Base-by-base conservation (phyloP, 2,888 invertebrate genomes). In the Protonemura montana region DNA sequence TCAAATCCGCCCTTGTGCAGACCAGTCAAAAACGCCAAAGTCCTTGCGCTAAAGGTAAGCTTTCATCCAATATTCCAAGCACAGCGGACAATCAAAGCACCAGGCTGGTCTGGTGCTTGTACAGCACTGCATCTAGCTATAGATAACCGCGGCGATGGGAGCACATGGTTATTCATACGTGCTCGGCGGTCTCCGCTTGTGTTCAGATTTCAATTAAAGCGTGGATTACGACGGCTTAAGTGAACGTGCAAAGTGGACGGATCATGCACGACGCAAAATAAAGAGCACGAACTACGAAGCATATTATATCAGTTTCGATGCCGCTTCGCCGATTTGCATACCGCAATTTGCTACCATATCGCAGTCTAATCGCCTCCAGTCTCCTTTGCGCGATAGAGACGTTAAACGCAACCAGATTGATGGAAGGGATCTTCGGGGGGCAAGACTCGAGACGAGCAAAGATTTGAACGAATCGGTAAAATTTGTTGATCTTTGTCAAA, bases 171-270 rank as follows among this genome's bases (percentile, higher is more conserved):
- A 59, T 59, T 59, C 59, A 59, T 59, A 21, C 59, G 21, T 59
- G 16, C 59, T 16, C 16, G 59, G 59, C 59, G 2, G 59, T 21
- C 2, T 59, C 16, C 13, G 13, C 13, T 59, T 21, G 59, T 59
- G 59, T 59, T 59, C 59, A 3, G 59, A 59, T 59, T 59, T 59
- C 59, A 59, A 59, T 59, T 59, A 59, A 59, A 59, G 59, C 59
- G 21, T 21, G 13, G 59, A 59, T 59, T 59, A 59, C 59, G 59
- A 2, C 59, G 59, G 59, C 59, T 59, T 59, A 59, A 59, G 59
- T 21, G 59, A 7, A 7, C 59, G 59, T 59, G 59, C 59, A 10
- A 59, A 59, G 59, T 59, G 21, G 59, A 59, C 21, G 59, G 59
- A 59, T 59, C 59, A 59, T 59, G 59, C 59, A 59, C 7, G 59